Base-by-base conservation (phyloP, 2,113 vertebrate species). In the Limnothrissa miodon region DNA sequence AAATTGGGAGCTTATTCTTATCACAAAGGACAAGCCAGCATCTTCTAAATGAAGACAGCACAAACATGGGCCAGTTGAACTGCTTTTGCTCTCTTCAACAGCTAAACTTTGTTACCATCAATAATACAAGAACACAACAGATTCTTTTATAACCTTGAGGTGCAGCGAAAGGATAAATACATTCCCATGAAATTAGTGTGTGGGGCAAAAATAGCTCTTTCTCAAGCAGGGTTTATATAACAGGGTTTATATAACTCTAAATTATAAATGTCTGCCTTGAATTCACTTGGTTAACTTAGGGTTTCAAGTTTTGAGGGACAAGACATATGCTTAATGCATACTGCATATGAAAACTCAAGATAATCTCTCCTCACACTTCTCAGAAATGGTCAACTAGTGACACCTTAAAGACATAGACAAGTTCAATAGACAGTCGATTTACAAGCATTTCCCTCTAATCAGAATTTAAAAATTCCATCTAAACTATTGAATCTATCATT, bases 211-310 rank as follows among this genome's bases (percentile, higher is more conserved):
- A 81, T 78, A 66, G 79, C 45, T 19, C 42, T 11, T 59, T 89
- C 44, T 82, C 80, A 84, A 82, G 78, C 21, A 56, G 56, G 83
- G 53, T 85, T 87, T 84, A 84, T 84, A 51, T 85, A 85, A 87
- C 81, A n/a, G 39, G n/a, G n/a, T n/a, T n/a, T n/a, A n/a, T n/a
- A n/a, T n/a, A n/a, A n/a, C 25, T 81, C 45, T 86, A 66, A 78
- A 87, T 87, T 86, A 83, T 85, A 85, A 62, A 87, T 87, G 78
- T 51, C 51, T 78, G 56, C 42, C 79, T 79, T 84, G 39, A 81
- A 74, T 78, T 81, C 44, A 46, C 10, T 17, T 81, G 66, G 56
- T 82, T 85, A 85, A 83, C 45, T 45, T 70, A 36, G 53, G 45
- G 25, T 48, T 39, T 2, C 39, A 25, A 46, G 51, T 51, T 48